Evolutionary conservation across 2,888 invertebrate genomes (phyloP), one percentile per base, ranked within the genome.

Genomic region (Parnassius mnemosyne): DNA sequence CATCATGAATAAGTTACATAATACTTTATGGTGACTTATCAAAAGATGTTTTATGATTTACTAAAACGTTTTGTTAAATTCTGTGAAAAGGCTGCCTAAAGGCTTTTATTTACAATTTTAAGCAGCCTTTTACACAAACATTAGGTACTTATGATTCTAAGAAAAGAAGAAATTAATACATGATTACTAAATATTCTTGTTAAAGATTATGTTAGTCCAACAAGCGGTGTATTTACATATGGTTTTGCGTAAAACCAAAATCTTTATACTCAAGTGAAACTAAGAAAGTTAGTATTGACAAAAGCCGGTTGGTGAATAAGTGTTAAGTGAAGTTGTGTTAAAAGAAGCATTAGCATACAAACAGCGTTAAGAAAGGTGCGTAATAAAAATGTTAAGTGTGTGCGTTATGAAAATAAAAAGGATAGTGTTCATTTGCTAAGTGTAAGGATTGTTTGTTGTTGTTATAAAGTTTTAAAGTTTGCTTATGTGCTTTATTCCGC

Each of bases 201-300:
- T 46, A 49, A 42, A 44, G 44, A 47, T 34, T 12, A 46, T 51
- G 60, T 63, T 59, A 63, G 44, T 58, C 51, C 42, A 51, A 53
- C 20, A 59, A 53, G 59, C 63, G 12, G 53, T 60, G 59, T 53
- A 60, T 56, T 60, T 60, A 56, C 59, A 51, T 25, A 53, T 53
- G 52, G 46, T 58, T 53, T 44, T 49, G 47, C 2, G 56, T 43
- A 25, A 60, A 43, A 55, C 61, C 13, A 25, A 49, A 41, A n/a
- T 44, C 43, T 43, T 46, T 54, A 56, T 13, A 58, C 58, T 43
- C 49, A 11, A 63, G 20, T 56, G 49, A 65, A 66, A 66, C 55
- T 9, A 13, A 52, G 47, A 61, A 59, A 64, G 62, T 65, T 68
- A 66, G 61, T 60, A 61, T 47, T 58, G 53, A 63, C 47, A 63